Evolutionary conservation across 2,797 vertebrate species (phyloP).

Genomic region (Steatocranus sp.): DNA sequence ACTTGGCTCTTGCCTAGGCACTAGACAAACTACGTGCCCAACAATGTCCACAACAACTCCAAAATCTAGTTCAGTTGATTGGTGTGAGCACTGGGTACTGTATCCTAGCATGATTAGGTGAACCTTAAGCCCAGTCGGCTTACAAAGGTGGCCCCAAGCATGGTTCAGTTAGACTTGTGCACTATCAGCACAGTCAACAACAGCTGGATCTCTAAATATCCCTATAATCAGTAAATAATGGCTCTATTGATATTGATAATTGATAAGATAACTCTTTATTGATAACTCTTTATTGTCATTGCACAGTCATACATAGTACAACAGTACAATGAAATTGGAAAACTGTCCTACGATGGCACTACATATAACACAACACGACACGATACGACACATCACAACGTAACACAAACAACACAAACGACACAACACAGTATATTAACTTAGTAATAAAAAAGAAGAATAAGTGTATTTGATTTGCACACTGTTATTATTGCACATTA

Average conservation of each 20-base stretch:
- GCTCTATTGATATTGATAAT: background rate
- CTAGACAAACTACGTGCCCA: background rate
- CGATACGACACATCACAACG: too few relatives aligned
- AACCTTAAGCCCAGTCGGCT: background rate
- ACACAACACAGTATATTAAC: too few relatives aligned
- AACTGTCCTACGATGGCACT: too few relatives aligned
- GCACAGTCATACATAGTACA: too few relatives aligned
- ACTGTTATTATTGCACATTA: too few relatives aligned
- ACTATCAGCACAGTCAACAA: background rate
- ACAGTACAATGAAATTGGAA: too few relatives aligned
- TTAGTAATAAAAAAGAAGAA: too few relatives aligned
- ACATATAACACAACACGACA: too few relatives aligned
- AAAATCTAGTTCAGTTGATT: background rate
- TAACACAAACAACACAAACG: too few relatives aligned
- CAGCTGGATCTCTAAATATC: background rate
- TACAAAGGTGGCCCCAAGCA: background rate
- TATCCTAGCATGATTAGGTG: background rate
- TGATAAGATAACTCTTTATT: too few relatives aligned
- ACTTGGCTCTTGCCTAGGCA: background rate
- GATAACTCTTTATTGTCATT: too few relatives aligned
- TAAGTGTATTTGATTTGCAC: too few relatives aligned
- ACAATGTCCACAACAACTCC: background rate
- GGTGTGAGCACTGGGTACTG: background rate
- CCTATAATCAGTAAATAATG: background rate
- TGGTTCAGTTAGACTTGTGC: background rate